Conservation (phyloP, 2,797 vertebrate genomes). For the Graptemys geographica region DNA sequence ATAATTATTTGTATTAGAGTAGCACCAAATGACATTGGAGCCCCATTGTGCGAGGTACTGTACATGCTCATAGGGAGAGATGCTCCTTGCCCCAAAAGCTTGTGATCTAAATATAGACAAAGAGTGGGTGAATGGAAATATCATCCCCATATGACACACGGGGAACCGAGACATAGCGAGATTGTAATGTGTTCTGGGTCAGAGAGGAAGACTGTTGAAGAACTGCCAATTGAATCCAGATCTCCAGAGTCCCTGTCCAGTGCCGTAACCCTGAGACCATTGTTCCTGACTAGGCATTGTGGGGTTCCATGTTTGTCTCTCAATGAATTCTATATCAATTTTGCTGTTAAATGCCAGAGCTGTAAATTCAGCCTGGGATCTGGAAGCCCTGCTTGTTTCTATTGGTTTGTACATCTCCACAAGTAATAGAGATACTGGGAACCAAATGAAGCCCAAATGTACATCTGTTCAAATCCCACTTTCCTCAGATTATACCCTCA, state of each 20-base stretch:
- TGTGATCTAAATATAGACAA: neutral
- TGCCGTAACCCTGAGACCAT: neutral
- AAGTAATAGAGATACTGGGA: neutral
- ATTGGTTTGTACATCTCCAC: neutral
- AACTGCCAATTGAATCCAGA: neutral
- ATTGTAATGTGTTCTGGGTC: neutral
- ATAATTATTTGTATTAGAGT: neutral
- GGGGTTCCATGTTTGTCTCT: neutral
- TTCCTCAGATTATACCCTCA: too few species aligned
- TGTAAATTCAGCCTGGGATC: neutral
- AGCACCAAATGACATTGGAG: neutral
- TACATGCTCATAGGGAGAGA: neutral
- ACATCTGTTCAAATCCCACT: neutral
- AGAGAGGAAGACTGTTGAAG: neutral
- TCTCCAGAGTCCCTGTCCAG: neutral
- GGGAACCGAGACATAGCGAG: neutral
- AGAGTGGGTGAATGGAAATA: neutral
- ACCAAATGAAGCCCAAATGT: neutral
- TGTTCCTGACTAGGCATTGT: neutral
- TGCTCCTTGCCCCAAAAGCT: neutral
- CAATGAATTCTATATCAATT: neutral
- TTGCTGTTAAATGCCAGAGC: neutral
- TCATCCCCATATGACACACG: neutral
- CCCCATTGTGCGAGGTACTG: neutral
- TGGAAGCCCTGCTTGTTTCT: neutral